Percentiles rank a stretch among this genome's conserved stretches.
phyloP scores from a whole-genome alignment of 2,888 invertebrate species.

The Melanchra persicariae region DNA sequence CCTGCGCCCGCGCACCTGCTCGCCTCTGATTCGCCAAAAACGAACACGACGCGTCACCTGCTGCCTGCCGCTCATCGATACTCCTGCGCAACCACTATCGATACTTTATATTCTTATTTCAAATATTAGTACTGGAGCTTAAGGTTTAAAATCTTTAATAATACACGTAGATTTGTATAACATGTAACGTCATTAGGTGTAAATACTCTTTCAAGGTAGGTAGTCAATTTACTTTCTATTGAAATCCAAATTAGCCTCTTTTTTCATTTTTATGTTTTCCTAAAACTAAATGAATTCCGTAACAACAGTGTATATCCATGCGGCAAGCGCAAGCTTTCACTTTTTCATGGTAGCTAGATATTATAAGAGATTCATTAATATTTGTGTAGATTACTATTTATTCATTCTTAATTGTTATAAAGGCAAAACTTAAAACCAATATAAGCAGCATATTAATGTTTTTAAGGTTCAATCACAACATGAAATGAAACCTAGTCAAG shows the following conservation, averaged over 20 bases:
- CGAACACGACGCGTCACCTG: constrained; percentile 84
- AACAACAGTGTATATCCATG: background rate
- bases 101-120: constrained; percentile 47
- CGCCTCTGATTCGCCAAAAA: constrained; percentile 89
- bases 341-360: background rate
- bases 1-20: constrained; percentile 85
- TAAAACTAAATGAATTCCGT: background rate
- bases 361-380: too few relatives aligned
- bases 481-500: background rate
- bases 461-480: background rate
- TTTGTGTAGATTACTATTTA: too few relatives aligned
- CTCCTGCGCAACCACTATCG: constrained; percentile 48
- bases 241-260: background rate
- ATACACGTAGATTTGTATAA: background rate
- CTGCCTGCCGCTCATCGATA: constrained; percentile 82
- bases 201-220: background rate
- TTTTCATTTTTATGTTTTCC: background rate
- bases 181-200: background rate
- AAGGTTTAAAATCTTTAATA: constrained; percentile 3
- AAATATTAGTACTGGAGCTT: constrained; percentile 20
- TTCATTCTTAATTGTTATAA: background rate
- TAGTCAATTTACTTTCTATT: background rate
- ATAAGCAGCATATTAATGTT: background rate
- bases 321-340: background rate
- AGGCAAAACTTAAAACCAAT: background rate